Evolutionary conservation across 2,888 invertebrate genomes (phyloP).

Genomic region (Penaeus monodon): DNA sequence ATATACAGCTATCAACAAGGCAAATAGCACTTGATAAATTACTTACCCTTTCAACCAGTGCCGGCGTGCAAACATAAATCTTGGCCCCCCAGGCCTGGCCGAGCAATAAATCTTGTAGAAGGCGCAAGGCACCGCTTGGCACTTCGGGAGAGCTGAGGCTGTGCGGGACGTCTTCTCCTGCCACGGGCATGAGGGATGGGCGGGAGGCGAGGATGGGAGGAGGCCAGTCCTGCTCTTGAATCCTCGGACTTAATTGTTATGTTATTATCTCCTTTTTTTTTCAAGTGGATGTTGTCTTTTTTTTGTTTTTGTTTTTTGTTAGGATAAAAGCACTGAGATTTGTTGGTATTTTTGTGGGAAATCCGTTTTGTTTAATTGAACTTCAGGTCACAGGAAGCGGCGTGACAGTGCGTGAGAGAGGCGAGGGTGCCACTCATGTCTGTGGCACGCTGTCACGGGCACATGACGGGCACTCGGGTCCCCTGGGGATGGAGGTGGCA

Average conservation of each 20-base stretch:
- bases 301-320: too few relatives aligned
- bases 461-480: slow-evolving; percentile 42
- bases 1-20: slow-evolving; percentile 61
- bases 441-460: slow-evolving; percentile 26
- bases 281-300: too few relatives aligned
- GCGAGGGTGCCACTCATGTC: slow-evolving; percentile 40
- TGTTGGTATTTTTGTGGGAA: too few relatives aligned
- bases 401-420: slow-evolving; percentile 23
- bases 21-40: slow-evolving; percentile 62
- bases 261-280: too few relatives aligned
- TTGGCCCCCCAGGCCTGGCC: slow-evolving; percentile 48
- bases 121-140: slow-evolving; percentile 54
- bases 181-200: slow-evolving; percentile 30
- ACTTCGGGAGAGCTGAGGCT: slow-evolving; percentile 36
- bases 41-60: slow-evolving; percentile 61
- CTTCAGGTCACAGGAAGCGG: too few relatives aligned
- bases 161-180: slow-evolving; percentile 26
- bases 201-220: slow-evolving; percentile 21
- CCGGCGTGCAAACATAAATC: slow-evolving; percentile 59
- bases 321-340: too few relatives aligned
- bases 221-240: background rate
- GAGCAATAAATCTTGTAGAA: slow-evolving; percentile 61
- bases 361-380: too few relatives aligned
- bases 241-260: too few relatives aligned
- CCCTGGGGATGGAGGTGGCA: slow-evolving; percentile 20